A percentile compares a stretch with the other conserved stretches of the same genome.
Evolutionary conservation across 2,113 vertebrate species (phyloP).

Genomic region (Aphelocoma coerulescens): DNA sequence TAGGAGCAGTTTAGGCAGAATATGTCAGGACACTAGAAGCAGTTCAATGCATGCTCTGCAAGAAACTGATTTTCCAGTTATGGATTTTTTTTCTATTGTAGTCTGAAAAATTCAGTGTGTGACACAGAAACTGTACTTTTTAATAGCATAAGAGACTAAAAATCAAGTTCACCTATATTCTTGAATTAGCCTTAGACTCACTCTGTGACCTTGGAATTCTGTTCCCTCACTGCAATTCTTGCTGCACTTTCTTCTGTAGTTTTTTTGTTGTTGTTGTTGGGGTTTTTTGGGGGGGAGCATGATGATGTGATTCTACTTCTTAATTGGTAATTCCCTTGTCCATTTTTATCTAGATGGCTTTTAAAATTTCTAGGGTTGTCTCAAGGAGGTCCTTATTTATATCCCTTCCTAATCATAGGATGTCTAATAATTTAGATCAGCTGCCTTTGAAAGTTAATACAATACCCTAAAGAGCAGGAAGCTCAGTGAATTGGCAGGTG

Average conservation of each 20-base stretch:
- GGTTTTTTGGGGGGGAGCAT: too few species aligned
- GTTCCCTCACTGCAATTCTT: background rate
- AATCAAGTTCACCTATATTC: background rate
- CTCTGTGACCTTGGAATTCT: background rate
- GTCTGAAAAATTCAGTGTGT: background rate
- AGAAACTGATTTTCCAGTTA: background rate
- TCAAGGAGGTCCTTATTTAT: background rate
- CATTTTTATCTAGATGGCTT: background rate
- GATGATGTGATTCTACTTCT: background rate
- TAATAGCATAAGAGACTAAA: background rate
- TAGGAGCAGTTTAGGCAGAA: background rate
- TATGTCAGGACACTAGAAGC: background rate
- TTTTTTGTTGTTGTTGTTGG: too few species aligned
- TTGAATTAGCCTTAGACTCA: background rate
- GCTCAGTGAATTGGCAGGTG: background rate
- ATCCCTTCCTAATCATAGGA: background rate
- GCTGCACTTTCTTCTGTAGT: background rate
- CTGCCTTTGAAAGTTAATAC: background rate
- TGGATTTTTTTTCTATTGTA: background rate
- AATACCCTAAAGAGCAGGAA: background rate
- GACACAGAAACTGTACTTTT: background rate
- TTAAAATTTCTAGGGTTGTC: background rate
- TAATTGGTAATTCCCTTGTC: background rate
- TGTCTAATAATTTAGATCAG: background rate
- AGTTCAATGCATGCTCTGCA: background rate